Evolutionary conservation across 1,140 invertebrate species (phyloP).

Genomic region (Trichonephila clavipes): DNA sequence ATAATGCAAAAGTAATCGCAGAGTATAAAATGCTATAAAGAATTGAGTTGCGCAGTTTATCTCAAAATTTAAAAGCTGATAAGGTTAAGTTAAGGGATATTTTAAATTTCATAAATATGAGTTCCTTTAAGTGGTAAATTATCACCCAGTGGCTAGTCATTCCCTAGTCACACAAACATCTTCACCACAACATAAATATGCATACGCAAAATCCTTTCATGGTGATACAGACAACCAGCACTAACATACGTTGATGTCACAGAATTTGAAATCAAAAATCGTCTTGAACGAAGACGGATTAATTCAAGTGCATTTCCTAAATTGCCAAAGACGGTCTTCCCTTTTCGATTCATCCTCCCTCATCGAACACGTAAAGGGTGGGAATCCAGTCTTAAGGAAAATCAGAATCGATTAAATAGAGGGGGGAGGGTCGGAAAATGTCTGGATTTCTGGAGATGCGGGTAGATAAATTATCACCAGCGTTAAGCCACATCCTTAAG

Average conservation of each 20-base stretch:
- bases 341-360: not conserved
- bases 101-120: no score
- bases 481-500: constrained; percentile 48
- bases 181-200: no score
- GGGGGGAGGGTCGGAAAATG: not conserved
- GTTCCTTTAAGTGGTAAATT: no score
- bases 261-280: not conserved
- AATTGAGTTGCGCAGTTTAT: no score
- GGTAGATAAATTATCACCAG: constrained; percentile 51
- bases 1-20: no score
- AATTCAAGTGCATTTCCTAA: constrained; percentile 19
- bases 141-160: no score
- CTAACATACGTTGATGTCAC: not conserved
- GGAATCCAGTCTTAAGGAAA: constrained; percentile 25
- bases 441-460: constrained; percentile 24
- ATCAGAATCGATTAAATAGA: constrained; percentile 52
- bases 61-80: no score
- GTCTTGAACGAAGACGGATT: not conserved
- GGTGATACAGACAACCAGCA: not conserved
- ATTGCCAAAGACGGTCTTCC: constrained; percentile 6
- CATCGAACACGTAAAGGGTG: constrained; percentile 58
- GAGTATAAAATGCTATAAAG: no score
- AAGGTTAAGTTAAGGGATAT: no score
- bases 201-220: no score
- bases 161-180: no score